A percentile compares a stretch with the other conserved stretches of the same genome.
phyloP scores from a whole-genome alignment of 2,113 vertebrate species.

The Gasterosteus nipponicus region DNA sequence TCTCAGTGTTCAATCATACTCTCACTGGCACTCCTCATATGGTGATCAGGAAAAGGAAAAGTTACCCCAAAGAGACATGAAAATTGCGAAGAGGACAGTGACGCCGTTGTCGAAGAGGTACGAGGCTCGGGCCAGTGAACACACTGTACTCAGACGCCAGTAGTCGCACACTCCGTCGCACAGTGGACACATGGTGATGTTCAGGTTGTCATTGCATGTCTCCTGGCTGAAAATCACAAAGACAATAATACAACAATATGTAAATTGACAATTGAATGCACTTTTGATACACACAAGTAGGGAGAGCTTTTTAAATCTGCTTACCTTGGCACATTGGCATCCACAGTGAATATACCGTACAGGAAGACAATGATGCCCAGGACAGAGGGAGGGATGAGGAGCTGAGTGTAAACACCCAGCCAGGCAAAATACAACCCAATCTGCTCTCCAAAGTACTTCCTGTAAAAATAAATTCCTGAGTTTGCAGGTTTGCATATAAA shows the following conservation, averaged over 20 bases:
- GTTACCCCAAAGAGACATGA: slow-evolving; percentile 99
- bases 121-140: slow-evolving; percentile 87
- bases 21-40: too few relatives aligned
- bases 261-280: background rate
- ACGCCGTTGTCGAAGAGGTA: slow-evolving; percentile 97
- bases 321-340: slow-evolving; percentile 95
- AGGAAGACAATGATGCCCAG: slow-evolving; percentile 96
- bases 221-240: slow-evolving; percentile 84
- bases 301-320: background rate
- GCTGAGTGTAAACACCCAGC: slow-evolving; percentile 95
- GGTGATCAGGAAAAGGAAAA: slow-evolving; percentile 23
- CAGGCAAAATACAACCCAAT: slow-evolving; percentile 98
- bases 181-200: slow-evolving; percentile 97
- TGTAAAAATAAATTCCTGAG: slow-evolving; percentile 63
- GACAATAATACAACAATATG: background rate
- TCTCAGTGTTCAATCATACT: too few relatives aligned
- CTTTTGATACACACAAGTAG: background rate
- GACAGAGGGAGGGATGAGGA: slow-evolving; percentile 94
- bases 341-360: slow-evolving; percentile 93
- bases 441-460: slow-evolving; percentile 99
- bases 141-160: slow-evolving; percentile 93
- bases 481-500: background rate
- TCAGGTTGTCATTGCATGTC: slow-evolving; percentile 86
- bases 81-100: slow-evolving; percentile 94
- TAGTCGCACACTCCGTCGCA: slow-evolving; percentile 95